Conservation (phyloP, 2,113 vertebrate species). For the Daboia siamensis region DNA sequence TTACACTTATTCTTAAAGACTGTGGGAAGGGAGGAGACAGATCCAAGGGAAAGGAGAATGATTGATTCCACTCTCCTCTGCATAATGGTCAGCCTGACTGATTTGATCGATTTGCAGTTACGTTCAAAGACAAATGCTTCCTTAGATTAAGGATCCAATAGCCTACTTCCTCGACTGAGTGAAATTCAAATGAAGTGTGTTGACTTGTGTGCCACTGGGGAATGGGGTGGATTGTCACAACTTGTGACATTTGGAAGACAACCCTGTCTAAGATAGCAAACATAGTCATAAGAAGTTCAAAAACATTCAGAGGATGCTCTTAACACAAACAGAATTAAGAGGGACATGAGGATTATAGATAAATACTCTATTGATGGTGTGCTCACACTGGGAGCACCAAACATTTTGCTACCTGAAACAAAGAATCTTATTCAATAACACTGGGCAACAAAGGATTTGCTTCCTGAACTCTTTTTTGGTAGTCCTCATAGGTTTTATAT, state of each 20-base stretch:
- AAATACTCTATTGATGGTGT: not conserved
- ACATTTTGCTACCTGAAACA: not conserved
- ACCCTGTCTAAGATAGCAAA: not conserved
- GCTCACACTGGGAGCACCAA: not conserved
- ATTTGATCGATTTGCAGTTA: constrained; percentile 54
- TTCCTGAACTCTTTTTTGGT: not conserved
- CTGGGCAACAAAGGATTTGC: not conserved
- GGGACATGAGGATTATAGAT: not conserved
- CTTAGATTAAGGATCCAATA: not conserved
- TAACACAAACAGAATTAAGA: not conserved
- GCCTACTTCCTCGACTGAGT: not conserved
- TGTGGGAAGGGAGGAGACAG: not conserved
- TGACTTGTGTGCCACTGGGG: not conserved
- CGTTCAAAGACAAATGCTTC: constrained; percentile 26
- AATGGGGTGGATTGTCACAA: not conserved
- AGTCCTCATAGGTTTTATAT: not conserved
- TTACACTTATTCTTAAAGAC: constrained; percentile 9
- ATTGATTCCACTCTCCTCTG: constrained; percentile 40
- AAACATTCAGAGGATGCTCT: not conserved
- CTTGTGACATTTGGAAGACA: not conserved
- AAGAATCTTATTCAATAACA: not conserved
- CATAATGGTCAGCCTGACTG: constrained; percentile 29
- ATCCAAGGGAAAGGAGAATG: constrained; percentile 19
- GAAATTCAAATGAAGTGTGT: not conserved
- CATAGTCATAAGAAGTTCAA: not conserved